Conservation (phyloP, 2,888 invertebrate species). For the Chesias legatella region DNA sequence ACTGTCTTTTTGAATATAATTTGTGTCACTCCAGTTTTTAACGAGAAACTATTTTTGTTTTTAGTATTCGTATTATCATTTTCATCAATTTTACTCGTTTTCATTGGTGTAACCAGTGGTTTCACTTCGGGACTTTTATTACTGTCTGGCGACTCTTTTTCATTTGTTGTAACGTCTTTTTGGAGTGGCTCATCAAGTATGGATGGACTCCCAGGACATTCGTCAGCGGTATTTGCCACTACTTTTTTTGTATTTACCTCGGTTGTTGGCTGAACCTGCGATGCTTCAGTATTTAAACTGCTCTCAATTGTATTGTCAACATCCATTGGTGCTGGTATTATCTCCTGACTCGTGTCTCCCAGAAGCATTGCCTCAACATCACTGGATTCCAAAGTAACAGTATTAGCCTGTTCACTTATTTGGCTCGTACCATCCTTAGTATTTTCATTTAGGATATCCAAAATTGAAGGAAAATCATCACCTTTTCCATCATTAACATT, state of each 20-base stretch:
- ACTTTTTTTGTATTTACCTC: constrained; percentile 2
- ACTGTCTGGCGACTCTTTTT: constrained; percentile 7
- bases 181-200: constrained; percentile 57
- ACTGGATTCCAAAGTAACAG: constrained; percentile 57
- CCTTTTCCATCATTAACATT: constrained; percentile 56
- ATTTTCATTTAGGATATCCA: constrained; percentile 69
- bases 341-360: constrained; percentile 46
- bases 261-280: constrained; percentile 1
- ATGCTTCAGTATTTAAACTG: constrained; percentile 45
- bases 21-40: constrained; percentile 45
- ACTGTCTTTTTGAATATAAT: constrained; percentile 62
- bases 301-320: constrained; percentile 50
- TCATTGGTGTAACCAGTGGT: constrained; percentile 1
- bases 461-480: constrained; percentile 75
- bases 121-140: constrained; percentile 9
- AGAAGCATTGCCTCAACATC: constrained; percentile 75
- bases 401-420: constrained; percentile 42
- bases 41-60: constrained; percentile 25
- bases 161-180: constrained; percentile 19
- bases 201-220: constrained; percentile 63
- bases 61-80: constrained; percentile 30
- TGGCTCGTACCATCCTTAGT: constrained; percentile 37
- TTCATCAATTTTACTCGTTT: constrained; percentile 28
- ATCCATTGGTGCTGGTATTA: constrained; percentile 48
- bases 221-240: constrained; percentile 31